Evolutionary conservation across 2,113 vertebrate genomes (phyloP).

Genomic region (Columbina picui): DNA sequence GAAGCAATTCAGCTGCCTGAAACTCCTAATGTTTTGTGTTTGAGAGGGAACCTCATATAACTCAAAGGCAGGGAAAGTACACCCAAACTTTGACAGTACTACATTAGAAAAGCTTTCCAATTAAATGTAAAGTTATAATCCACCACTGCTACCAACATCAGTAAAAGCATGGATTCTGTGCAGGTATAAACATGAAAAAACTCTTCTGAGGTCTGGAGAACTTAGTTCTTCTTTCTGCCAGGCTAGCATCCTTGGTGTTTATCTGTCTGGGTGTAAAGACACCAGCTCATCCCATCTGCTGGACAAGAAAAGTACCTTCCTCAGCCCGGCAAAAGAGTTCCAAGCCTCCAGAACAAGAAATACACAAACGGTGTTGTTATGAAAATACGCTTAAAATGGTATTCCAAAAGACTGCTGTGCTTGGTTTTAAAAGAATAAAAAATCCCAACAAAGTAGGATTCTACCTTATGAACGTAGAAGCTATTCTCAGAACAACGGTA

Average conservation of each 20-base stretch:
- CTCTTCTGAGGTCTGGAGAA: not conserved
- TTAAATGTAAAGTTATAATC: not conserved
- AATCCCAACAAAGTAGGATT: accelerated
- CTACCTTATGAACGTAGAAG: constrained; percentile 92
- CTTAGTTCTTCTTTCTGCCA: not conserved
- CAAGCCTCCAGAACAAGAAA: not conserved
- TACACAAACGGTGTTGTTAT: accelerated
- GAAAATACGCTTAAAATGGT: not conserved
- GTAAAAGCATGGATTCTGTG: not conserved
- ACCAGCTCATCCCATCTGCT: not conserved
- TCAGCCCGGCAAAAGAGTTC: not conserved
- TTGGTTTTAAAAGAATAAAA: not conserved
- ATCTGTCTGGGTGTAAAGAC: not conserved
- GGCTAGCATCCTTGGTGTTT: not conserved
- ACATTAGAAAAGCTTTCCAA: not conserved
- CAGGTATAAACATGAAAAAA: not conserved
- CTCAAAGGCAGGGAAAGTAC: not conserved
- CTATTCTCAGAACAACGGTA: constrained; percentile 90
- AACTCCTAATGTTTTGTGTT: not conserved
- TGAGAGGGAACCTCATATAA: not conserved
- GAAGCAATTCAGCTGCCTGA: not conserved
- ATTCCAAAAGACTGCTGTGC: not conserved
- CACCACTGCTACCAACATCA: not conserved
- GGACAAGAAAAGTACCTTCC: not conserved
- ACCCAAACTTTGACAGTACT: not conserved